Conservation (phyloP, 2,113 vertebrate genomes). For the Carassius carassius region DNA sequence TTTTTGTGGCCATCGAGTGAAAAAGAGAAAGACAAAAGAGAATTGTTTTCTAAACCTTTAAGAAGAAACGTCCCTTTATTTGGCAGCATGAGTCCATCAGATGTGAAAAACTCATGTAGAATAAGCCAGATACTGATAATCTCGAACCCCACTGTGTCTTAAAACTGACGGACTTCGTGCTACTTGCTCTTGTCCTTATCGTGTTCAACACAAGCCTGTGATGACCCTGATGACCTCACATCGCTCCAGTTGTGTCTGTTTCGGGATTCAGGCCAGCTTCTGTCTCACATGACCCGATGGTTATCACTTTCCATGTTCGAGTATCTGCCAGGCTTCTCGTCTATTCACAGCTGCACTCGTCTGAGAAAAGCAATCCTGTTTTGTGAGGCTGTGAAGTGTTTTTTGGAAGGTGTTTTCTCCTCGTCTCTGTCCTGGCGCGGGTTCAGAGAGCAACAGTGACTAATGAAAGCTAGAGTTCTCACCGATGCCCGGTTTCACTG, state of each 20-base stretch:
- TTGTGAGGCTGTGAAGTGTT: not conserved
- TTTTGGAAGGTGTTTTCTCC: not conserved
- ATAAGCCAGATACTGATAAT: not conserved
- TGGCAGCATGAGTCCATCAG: not conserved
- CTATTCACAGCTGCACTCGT: not conserved
- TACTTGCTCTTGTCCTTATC: constrained; percentile 17
- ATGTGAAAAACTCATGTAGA: not conserved
- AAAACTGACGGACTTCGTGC: not conserved
- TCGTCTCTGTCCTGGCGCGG: not conserved
- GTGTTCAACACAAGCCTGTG: constrained; percentile 27
- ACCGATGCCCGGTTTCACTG: constrained; percentile 33
- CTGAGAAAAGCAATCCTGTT: not conserved
- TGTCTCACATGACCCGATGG: not conserved
- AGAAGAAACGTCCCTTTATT: not conserved
- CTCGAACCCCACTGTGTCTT: constrained; percentile 2
- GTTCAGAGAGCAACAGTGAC: constrained; percentile 32
- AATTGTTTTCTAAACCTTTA: not conserved
- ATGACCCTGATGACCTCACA: constrained; percentile 48
- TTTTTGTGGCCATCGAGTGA: not conserved
- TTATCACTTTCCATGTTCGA: constrained; percentile 1
- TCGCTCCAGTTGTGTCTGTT: not conserved
- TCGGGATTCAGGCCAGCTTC: constrained; percentile 1
- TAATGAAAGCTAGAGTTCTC: constrained; percentile 17
- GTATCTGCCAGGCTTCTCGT: not conserved
- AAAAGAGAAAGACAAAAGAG: not conserved